Percentiles rank a stretch among this genome's conserved stretches.
Conservation (phyloP, 2,113 vertebrate species). For the Chaetura pelagica region DNA sequence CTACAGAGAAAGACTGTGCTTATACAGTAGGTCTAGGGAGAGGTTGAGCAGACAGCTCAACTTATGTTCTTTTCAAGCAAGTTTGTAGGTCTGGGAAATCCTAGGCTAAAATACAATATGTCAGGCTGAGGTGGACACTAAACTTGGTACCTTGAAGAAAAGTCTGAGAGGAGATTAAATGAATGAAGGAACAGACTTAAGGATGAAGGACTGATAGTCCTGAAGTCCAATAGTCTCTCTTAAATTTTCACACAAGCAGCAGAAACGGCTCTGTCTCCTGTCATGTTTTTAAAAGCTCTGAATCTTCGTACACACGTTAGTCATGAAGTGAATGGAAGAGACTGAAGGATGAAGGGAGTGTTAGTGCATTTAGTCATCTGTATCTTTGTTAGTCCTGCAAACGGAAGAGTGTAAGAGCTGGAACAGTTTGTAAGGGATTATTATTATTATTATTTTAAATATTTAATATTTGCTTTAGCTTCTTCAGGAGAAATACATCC, state of each 20-base stretch:
- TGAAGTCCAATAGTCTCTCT: background rate
- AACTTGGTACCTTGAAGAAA: background rate
- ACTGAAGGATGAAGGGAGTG: background rate
- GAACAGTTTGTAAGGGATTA: background rate
- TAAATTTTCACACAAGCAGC: background rate
- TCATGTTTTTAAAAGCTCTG: background rate
- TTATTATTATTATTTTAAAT: background rate
- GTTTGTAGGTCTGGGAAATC: background rate
- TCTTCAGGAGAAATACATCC: background rate
- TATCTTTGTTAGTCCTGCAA: background rate
- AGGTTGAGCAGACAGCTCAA: background rate
- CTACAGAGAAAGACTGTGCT: accelerated
- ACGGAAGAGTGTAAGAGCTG: background rate
- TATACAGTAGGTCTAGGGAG: background rate
- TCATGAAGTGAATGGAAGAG: background rate
- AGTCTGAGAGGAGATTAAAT: background rate
- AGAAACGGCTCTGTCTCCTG: background rate
- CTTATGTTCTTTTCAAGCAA: background rate
- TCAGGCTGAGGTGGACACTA: background rate
- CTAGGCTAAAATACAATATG: background rate
- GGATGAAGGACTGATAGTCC: background rate
- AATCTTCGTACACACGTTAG: background rate
- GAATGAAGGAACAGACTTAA: background rate
- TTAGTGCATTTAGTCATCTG: background rate
- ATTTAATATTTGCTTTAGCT: background rate